Base-by-base conservation (phyloP, 2,888 invertebrate species). In the Rhamphomyia laevipes region DNA sequence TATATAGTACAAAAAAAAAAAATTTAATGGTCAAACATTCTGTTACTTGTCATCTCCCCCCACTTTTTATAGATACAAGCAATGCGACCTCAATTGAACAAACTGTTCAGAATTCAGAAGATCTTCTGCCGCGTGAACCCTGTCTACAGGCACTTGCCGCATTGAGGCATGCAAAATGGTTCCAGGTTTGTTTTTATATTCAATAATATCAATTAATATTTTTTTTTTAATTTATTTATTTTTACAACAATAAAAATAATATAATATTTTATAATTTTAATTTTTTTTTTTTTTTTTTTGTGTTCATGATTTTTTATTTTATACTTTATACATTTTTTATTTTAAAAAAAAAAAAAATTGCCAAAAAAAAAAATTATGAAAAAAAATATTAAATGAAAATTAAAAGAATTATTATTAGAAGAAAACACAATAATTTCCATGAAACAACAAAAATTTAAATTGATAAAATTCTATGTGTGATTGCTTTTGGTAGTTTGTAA, bases 151-250 rank as follows among this genome's bases (percentile, higher is more conserved):
- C 97, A 80, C 87, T 99, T 80, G 96, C 97, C 79, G 92, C 93
- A 77, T 87, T 99, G 77, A 91, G 99, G 80, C 96, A 95, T 85
- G 93, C 96, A 81, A 99, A 99, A 83, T 99, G 97, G 96, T 99
- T 97, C 87, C 96, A 97, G 92, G 94, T 94, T 80, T 82, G 59
- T 58, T 56, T 51, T 55, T 53, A 48, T 46, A 41, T 49, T 48
- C 45, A 10, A 40, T 42, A 49, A 47, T 45, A 46, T 47, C 40
- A 45, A 44, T 40, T 38, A 45, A 45, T 49, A 50, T 51, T 55
- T 50, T 53, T 56, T 57, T 54, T 54, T 55, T 47, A 52, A 53
- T 40, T 53, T 51, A 52, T 49, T 52, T 54, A 50, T 62, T 65
- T 67, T 68, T 55, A 49, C 40, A 48, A 41, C 48, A 21, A 35